A percentile compares a stretch with the other conserved stretches of the same genome.
Conservation (phyloP, 1,140 invertebrate species). For the Drosophila eugracilis region DNA sequence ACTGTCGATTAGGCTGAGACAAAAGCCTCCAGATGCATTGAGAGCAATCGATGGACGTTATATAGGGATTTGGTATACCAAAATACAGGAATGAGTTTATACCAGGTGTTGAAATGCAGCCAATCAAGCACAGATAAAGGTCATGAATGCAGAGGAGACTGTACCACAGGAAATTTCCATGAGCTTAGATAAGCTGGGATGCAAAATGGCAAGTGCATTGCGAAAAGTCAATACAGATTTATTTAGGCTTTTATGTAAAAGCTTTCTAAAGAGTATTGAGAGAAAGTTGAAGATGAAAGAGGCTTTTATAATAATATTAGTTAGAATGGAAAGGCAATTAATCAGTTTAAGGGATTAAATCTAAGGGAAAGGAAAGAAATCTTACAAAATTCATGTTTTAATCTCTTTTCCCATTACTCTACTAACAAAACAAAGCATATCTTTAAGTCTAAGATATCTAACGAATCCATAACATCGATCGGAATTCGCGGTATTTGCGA, state of each 20-base stretch:
- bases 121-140: slow-evolving; percentile 15
- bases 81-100: slow-evolving; percentile 1
- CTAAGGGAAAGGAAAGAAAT: too few relatives aligned
- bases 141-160: too few relatives aligned
- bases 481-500: slow-evolving; percentile 4
- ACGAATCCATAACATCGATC: slow-evolving; percentile 18
- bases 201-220: slow-evolving; percentile 7
- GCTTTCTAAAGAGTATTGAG: too few relatives aligned
- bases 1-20: slow-evolving; percentile 39
- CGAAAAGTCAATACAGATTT: neutral
- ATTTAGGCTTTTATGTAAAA: too few relatives aligned
- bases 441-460: neutral
- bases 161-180: too few relatives aligned
- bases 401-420: neutral
- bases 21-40: slow-evolving; percentile 20
- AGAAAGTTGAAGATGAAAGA: too few relatives aligned
- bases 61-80: neutral
- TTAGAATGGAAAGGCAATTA: too few relatives aligned
- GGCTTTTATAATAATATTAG: too few relatives aligned
- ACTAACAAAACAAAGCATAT: neutral
- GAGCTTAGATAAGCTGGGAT: slow-evolving; percentile 14
- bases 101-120: slow-evolving; percentile 3
- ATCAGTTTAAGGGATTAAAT: too few relatives aligned
- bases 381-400: too few relatives aligned
- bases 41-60: slow-evolving; percentile 31